Evolutionary conservation across 2,888 invertebrate genomes (phyloP).

Genomic region (Xestia sexstrigata): DNA sequence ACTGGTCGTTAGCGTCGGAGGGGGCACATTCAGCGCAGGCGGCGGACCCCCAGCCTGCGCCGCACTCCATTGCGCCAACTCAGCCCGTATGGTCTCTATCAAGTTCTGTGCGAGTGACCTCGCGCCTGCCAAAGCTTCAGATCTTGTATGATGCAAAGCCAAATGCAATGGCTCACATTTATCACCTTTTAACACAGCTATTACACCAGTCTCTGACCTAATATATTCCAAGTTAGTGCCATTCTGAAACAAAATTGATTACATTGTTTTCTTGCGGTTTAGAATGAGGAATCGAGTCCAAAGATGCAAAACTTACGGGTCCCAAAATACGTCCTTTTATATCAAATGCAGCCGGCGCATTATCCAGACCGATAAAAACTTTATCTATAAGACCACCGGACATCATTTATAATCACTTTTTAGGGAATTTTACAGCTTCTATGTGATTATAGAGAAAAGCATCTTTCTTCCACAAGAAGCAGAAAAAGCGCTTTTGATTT

Average conservation of each 20-base stretch:
- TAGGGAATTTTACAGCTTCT: slow-evolving; percentile 68
- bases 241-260: slow-evolving; percentile 81
- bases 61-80: slow-evolving; percentile 88
- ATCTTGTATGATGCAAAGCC: slow-evolving; percentile 93
- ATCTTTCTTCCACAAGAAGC: slow-evolving; percentile 72
- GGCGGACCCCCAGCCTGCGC: slow-evolving; percentile 86
- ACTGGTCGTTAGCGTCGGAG: slow-evolving; percentile 80
- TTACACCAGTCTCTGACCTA: slow-evolving; percentile 94
- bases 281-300: slow-evolving; percentile 34
- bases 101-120: slow-evolving; percentile 94
- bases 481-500: slow-evolving; percentile 60
- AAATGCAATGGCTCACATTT: slow-evolving; percentile 94
- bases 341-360: slow-evolving; percentile 94
- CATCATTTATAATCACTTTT: slow-evolving; percentile 76
- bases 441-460: slow-evolving; percentile 74
- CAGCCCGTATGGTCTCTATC: slow-evolving; percentile 94
- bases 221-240: slow-evolving; percentile 95
- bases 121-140: slow-evolving; percentile 93
- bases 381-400: slow-evolving; percentile 92
- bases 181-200: slow-evolving; percentile 93
- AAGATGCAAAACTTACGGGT: slow-evolving; percentile 79
- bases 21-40: slow-evolving; percentile 84
- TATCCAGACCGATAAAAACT: slow-evolving; percentile 94
- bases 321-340: slow-evolving; percentile 94
- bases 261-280: slow-evolving; percentile 17